These are phyloP conservation scores for Progne subis DNA, from an alignment of 2,113 vertebrate species.

Conservation along the genomic window DNA sequence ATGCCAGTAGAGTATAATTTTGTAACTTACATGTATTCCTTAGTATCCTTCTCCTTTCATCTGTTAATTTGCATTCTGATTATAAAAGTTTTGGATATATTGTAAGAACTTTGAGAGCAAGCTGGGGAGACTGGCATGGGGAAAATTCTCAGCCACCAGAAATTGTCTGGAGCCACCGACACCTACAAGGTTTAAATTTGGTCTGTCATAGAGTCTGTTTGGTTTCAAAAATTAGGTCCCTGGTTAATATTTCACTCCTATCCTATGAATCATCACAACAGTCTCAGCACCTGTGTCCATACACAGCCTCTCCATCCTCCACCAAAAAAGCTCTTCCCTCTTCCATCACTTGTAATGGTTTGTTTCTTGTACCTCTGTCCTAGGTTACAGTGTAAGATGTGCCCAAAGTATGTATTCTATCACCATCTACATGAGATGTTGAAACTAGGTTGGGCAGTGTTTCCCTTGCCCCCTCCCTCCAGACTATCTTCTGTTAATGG, in stretches of 20 bases:
- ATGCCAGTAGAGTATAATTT: not conserved
- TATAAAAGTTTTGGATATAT: not conserved
- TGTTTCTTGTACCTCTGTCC: not conserved
- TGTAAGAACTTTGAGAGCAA: not conserved
- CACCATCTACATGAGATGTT: no score
- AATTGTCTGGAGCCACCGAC: not conserved
- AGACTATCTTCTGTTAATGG: no score
- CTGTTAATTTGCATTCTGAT: not conserved
- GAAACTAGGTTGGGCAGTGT: no score
- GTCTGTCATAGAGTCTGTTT: not conserved
- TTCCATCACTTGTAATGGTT: not conserved
- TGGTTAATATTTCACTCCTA: not conserved
- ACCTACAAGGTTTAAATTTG: not conserved
- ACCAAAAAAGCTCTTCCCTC: not conserved
- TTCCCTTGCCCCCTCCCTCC: no score
- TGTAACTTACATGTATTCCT: not conserved
- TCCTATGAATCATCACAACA: not conserved
- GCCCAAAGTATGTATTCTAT: no score
- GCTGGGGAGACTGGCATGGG: rapidly evolving
- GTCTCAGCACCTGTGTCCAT: not conserved
- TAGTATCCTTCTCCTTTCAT: not conserved
- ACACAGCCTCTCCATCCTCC: not conserved
- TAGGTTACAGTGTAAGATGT: no score
- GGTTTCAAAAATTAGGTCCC: not conserved
- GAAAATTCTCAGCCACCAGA: not conserved